Evolutionary conservation across 1,140 invertebrate genomes (phyloP), one percentile per base, ranked within the genome.

Genomic region (Zaprionus nigranus): DNA sequence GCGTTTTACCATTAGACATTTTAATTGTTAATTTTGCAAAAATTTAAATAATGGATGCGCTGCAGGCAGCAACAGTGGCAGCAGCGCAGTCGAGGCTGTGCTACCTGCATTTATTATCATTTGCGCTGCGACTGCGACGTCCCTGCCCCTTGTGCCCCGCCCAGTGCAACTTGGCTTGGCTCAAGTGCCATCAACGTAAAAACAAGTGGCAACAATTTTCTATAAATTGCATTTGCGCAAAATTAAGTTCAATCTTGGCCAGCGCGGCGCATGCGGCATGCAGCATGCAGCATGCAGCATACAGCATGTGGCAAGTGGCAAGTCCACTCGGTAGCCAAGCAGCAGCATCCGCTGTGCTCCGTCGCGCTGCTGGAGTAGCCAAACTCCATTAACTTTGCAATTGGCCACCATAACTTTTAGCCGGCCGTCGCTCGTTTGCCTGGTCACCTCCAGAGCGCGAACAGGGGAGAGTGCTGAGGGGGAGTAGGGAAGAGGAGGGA

Each of bases 311-410:
- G 80, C 82, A 43, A 74, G 63, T 49, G 36, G 68, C 79, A 73
- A 58, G 28, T 65, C 59, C 65, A 62, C 51, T 66, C 53, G 60
- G 57, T 24, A 54, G 59, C 62, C 73, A 61, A 71, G 70, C 70
- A 71, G 73, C 73, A 68, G 65, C 75, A 68, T 75, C 75, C 75
- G 75, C 49, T 78, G 69, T 65, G 43, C 53, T 46, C 40, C 53
- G 63, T 71, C 28, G 70, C 85, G 73, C 85, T 90, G 85, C 79
- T 90, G 85, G 85, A 90, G 85, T 90, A 90, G 85, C 85, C 85
- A 90, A 90, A 90, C 85, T 90, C 86, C 86, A 90, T 90, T 90
- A 90, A 90, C 86, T 90, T 90, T 86, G 86, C 86, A 90, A 90
- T 90, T 90, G 86, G 82, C 86, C 81, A 90, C 86, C 86, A 90